Conservation (phyloP, 2,113 vertebrate species). For the Regulus satrapa region DNA sequence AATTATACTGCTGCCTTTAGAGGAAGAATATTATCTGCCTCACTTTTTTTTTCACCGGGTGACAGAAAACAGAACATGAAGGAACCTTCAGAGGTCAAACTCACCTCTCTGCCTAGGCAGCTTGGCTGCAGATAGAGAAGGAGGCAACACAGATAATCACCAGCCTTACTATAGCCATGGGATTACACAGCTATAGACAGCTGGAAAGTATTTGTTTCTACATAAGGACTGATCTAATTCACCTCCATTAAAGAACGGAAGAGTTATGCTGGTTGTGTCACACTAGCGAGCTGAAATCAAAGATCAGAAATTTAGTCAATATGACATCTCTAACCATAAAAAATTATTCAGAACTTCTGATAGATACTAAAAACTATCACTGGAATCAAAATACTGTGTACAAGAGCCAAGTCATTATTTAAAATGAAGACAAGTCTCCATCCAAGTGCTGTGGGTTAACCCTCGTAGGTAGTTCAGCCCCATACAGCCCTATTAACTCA, state of each 20-base stretch:
- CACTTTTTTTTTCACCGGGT: neutral
- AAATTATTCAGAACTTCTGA: neutral
- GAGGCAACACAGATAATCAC: neutral
- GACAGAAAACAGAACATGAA: neutral
- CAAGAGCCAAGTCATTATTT: neutral
- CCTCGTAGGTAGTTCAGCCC: neutral
- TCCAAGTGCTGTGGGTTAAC: neutral
- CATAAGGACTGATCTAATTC: neutral
- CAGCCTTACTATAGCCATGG: neutral
- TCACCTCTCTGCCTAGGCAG: neutral
- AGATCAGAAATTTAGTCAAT: neutral
- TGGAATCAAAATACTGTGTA: neutral
- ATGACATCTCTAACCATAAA: neutral
- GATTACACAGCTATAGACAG: neutral
- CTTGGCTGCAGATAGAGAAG: neutral
- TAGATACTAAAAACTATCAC: neutral
- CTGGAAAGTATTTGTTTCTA: neutral
- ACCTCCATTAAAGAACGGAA: neutral
- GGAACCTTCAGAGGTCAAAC: neutral
- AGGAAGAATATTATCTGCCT: neutral
- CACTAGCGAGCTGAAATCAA: neutral
- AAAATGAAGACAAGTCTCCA: neutral
- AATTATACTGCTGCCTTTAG: neutral
- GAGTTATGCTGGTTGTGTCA: neutral
- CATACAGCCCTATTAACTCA: neutral